Evolutionary conservation across 2,113 vertebrate genomes (phyloP).

Genomic region (Odontesthes bonariensis): DNA sequence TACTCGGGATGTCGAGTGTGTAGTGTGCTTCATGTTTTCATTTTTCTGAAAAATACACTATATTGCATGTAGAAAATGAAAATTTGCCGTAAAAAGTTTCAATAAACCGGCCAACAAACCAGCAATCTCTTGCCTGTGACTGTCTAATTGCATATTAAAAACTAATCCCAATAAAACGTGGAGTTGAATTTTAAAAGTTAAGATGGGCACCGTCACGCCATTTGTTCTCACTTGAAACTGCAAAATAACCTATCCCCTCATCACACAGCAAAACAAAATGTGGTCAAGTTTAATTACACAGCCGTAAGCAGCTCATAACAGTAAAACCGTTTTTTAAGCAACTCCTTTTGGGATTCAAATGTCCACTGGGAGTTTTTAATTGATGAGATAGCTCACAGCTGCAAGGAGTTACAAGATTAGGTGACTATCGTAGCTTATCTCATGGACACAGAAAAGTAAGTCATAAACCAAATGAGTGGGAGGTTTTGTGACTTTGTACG

Average conservation of each 20-base stretch:
- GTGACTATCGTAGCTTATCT: slow-evolving; percentile 67
- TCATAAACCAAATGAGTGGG: slow-evolving; percentile 71
- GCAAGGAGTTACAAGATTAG: slow-evolving; percentile 71
- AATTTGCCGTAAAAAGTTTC: not conserved
- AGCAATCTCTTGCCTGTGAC: no score
- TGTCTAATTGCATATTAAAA: not conserved
- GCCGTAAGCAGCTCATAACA: slow-evolving; percentile 73
- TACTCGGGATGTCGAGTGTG: slow-evolving; percentile 36
- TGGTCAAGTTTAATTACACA: slow-evolving; percentile 78
- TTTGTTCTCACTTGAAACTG: not conserved
- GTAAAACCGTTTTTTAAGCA: slow-evolving; percentile 69
- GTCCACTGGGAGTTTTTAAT: slow-evolving; percentile 71
- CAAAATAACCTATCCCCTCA: slow-evolving; percentile 24
- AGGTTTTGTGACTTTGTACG: slow-evolving; percentile 62
- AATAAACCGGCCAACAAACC: no score
- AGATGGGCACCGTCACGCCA: not conserved
- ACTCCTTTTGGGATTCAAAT: slow-evolving; percentile 68
- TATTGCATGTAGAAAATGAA: not conserved
- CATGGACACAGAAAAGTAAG: slow-evolving; percentile 53
- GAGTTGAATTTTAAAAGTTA: not conserved
- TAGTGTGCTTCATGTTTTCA: slow-evolving; percentile 6
- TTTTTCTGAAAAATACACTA: slow-evolving; percentile 1
- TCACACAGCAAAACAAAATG: slow-evolving; percentile 57
- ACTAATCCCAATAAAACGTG: not conserved
- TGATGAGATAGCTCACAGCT: slow-evolving; percentile 71